A percentile compares a stretch with the other conserved stretches of the same genome.
phyloP scores from a whole-genome alignment of 2,888 invertebrate species.

The Oscheius sp. region DNA sequence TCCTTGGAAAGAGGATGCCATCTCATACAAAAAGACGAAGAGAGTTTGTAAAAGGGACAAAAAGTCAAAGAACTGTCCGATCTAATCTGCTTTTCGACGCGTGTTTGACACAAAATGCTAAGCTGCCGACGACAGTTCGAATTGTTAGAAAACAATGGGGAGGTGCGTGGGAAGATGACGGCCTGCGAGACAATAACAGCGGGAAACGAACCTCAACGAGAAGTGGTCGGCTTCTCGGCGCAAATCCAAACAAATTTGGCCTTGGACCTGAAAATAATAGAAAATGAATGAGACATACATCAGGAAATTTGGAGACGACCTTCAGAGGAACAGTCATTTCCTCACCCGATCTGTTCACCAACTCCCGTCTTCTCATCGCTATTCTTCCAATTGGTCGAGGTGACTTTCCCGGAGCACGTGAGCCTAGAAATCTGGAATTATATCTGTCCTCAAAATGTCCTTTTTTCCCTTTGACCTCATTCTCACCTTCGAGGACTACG shows the following conservation, averaged over 20 bases:
- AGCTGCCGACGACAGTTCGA: not conserved
- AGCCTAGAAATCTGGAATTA: constrained; percentile 4
- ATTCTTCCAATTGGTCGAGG: constrained; percentile 32
- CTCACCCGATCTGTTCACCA: constrained; percentile 23
- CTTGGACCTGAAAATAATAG: constrained; percentile 27
- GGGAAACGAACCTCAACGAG: constrained; percentile 10
- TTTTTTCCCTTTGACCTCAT: not conserved
- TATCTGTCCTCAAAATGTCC: not conserved
- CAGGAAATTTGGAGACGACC: constrained; percentile 31
- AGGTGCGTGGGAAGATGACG: too few relatives aligned
- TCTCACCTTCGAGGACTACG: constrained; percentile 31
- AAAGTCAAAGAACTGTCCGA: not conserved
- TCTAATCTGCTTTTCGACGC: not conserved
- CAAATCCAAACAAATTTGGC: constrained; percentile 32
- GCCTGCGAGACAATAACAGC: not conserved
- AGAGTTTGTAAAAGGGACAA: too few relatives aligned
- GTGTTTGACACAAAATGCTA: not conserved
- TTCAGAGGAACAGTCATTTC: constrained; percentile 23
- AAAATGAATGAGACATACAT: constrained; percentile 4
- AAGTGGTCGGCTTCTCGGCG: constrained; percentile 22
- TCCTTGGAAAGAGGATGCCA: too few relatives aligned
- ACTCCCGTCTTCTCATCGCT: constrained; percentile 24
- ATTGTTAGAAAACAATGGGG: not conserved
- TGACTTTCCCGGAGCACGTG: constrained; percentile 30
- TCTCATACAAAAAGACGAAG: too few relatives aligned